A percentile compares a stretch with the other conserved stretches of the same genome.
Evolutionary conservation across 2,888 invertebrate species (phyloP).

Genomic region (Anticlea derivata): DNA sequence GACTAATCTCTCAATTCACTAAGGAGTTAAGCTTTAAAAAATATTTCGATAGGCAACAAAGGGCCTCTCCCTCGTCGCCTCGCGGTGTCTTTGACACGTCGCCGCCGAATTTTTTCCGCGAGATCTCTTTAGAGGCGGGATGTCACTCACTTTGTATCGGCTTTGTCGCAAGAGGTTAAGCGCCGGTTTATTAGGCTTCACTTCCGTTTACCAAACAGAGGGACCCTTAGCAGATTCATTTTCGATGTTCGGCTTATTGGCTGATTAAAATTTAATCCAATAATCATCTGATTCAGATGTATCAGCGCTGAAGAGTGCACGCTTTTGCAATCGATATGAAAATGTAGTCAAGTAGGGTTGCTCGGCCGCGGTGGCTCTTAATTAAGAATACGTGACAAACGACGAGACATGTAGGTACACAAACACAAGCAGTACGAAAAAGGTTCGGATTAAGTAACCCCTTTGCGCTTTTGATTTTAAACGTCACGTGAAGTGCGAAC

Average conservation of each 20-base stretch:
- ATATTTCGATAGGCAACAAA: slow-evolving; percentile 82
- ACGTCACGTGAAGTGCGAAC: slow-evolving; percentile 77
- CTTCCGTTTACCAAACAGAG: slow-evolving; percentile 78
- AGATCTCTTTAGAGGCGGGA: slow-evolving; percentile 77
- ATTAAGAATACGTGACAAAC: slow-evolving; percentile 85
- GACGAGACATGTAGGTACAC: slow-evolving; percentile 81
- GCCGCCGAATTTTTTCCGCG: slow-evolving; percentile 78
- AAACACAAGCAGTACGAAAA: slow-evolving; percentile 76
- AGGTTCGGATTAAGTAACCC: slow-evolving; percentile 82
- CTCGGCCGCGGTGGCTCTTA: slow-evolving; percentile 71
- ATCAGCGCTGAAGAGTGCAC: slow-evolving; percentile 55
- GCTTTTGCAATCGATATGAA: slow-evolving; percentile 74
- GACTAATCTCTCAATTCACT: slow-evolving; percentile 84
- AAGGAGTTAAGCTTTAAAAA: slow-evolving; percentile 84
- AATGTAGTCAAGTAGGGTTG: slow-evolving; percentile 76
- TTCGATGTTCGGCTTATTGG: slow-evolving; percentile 55
- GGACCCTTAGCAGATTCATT: slow-evolving; percentile 63
- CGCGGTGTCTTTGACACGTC: slow-evolving; percentile 84
- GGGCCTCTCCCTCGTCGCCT: slow-evolving; percentile 66
- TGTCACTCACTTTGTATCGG: slow-evolving; percentile 83
- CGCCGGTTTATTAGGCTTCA: slow-evolving; percentile 80
- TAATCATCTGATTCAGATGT: slow-evolving; percentile 58
- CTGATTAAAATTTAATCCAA: slow-evolving; percentile 53
- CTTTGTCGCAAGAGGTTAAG: slow-evolving; percentile 82
- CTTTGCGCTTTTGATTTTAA: slow-evolving; percentile 83